Evolutionary conservation across 2,888 invertebrate species (phyloP).

Genomic region (Bombylius major): DNA sequence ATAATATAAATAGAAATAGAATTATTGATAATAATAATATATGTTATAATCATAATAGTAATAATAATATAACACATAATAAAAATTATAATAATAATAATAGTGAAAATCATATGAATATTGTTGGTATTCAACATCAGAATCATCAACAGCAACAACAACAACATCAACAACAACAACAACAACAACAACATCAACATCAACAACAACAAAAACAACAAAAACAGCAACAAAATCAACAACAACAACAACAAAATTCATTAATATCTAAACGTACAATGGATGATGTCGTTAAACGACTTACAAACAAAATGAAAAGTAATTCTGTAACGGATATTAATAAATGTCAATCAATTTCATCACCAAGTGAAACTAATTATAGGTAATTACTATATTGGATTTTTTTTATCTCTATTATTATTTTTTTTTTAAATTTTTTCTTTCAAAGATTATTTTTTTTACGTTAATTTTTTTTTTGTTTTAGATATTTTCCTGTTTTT

Average conservation of each 20-base stretch:
- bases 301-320: constrained; percentile 75
- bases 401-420: too few relatives aligned
- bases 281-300: constrained; percentile 81
- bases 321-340: constrained; percentile 50
- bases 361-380: constrained; percentile 3
- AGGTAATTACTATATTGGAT: not conserved
- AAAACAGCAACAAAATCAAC: not conserved
- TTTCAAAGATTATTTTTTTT: not conserved
- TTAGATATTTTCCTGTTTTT: not conserved
- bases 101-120: constrained; percentile 4
- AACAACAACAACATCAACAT: constrained; percentile 6
- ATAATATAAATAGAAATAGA: constrained; percentile 25
- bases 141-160: constrained; percentile 6
- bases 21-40: constrained; percentile 14
- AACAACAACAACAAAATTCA: constrained; percentile 2
- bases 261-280: constrained; percentile 54
- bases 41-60: constrained; percentile 9
- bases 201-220: constrained; percentile 16
- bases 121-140: constrained; percentile 1
- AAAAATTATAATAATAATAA: not conserved
- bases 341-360: not conserved
- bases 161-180: constrained; percentile 2
- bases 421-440: not conserved
- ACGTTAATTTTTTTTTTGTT: not conserved
- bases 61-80: constrained; percentile 5